Percentiles rank a stretch among this genome's conserved stretches.
Conservation (phyloP, 2,797 vertebrate species). For the Vespertilio murinus region DNA sequence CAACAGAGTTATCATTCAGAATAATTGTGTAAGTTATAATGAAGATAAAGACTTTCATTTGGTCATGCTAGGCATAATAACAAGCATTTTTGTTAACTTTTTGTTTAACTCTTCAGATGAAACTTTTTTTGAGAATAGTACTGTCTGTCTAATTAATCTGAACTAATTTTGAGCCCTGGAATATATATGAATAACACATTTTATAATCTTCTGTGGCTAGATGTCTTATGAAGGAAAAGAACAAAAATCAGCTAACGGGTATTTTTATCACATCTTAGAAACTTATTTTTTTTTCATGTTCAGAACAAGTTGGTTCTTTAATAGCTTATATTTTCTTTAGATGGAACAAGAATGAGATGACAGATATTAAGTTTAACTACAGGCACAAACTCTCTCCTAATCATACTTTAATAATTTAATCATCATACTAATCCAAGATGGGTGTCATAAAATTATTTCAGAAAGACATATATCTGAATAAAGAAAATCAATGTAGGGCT, state of each 20-base stretch:
- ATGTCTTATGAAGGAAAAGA: neutral
- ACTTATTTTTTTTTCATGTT: neutral
- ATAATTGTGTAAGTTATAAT: neutral
- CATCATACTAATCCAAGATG: neutral
- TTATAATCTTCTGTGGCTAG: neutral
- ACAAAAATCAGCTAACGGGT: neutral
- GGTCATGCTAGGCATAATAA: neutral
- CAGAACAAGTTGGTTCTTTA: neutral
- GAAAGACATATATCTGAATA: neutral
- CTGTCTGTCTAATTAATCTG: neutral
- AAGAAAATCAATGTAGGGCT: neutral
- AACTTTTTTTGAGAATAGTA: neutral
- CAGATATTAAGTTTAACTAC: neutral
- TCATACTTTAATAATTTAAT: conserved; percentile 20
- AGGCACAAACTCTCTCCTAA: neutral
- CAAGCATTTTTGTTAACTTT: neutral
- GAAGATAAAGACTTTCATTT: neutral
- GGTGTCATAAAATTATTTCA: neutral
- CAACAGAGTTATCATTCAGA: neutral
- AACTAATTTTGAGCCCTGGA: conserved; percentile 12
- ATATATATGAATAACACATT: neutral
- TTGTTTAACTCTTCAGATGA: neutral
- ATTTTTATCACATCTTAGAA: neutral
- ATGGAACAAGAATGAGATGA: neutral
- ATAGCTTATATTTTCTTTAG: neutral